Evolutionary conservation across 2,797 vertebrate genomes (phyloP), one percentile per base, ranked within the genome.

Genomic region (Nyctalus aviator): DNA sequence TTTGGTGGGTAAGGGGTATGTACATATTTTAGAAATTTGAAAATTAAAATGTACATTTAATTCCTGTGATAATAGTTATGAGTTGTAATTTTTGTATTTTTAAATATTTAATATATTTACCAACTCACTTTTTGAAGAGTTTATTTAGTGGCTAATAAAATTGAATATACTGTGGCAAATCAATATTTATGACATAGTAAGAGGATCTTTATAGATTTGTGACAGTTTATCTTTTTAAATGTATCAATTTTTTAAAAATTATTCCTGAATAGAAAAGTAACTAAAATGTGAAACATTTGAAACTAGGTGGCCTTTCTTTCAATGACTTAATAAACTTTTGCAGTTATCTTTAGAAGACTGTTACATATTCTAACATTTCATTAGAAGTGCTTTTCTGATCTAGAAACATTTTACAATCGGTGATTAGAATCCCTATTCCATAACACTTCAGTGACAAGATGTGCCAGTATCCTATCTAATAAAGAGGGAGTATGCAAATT

Each of bases 201-300:
- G 73, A 71, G 27, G 59, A 66, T 84, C 53, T 82, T 93, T 64
- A 72, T 81, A 48, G 8, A 50, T 93, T 84, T 91, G 44, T 93
- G 72, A 25, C 25, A 84, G 57, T 75, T 90, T 86, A 57, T 91
- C 53, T 77, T 68, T 91, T 82, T 25, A 96, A 89, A 76, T 89
- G 2, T 89, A 79, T 81, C 12, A 4, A 13, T 91, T 13, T 32
- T 83, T 86, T 66, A 23, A 27, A 84, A 44, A 88, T 82, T 59
- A 73, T 83, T 89, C 17, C 32, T 86, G 35, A 94, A 68, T 37
- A 75, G 44, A 71, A 73, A 57, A 48, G 77, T 59, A 78, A 92
- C 21, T 78, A 48, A 84, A 84, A 90, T 79, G 46, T 76, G 73
- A 81, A 90, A 46, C 32, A 37, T 89, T 69, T 81, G 62, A 87